A percentile compares a stretch with the other conserved stretches of the same genome.
Evolutionary conservation across 1,140 invertebrate species (phyloP).

Genomic region (Brachionus manjavacas): DNA sequence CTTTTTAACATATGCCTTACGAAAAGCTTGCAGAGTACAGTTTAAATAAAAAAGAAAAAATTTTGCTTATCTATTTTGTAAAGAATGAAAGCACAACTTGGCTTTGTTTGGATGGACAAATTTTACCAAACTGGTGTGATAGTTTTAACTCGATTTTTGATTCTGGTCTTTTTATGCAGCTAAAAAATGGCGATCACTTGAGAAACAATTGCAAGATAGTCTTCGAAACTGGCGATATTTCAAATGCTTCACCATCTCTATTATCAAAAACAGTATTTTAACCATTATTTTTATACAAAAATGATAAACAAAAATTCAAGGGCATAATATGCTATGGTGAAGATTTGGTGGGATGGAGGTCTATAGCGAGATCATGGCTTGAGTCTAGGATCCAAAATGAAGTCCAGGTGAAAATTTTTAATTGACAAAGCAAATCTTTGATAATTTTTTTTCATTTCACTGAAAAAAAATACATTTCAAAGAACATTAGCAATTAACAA

Average conservation of each 20-base stretch:
- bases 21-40: constrained; percentile 54
- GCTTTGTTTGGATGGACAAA: constrained; percentile 54
- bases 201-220: constrained; percentile 54
- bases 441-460: background rate
- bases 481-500: background rate
- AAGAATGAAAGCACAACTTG: constrained; percentile 57
- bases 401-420: constrained; percentile 51
- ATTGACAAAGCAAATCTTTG: background rate
- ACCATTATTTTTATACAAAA: background rate
- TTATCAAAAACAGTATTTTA: constrained; percentile 52
- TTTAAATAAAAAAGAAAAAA: background rate
- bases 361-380: constrained; percentile 55
- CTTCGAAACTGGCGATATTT: constrained; percentile 55
- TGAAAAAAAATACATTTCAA: background rate
- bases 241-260: constrained; percentile 51
- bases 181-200: constrained; percentile 55
- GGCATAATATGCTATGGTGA: constrained; percentile 55
- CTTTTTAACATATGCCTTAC: constrained; percentile 53
- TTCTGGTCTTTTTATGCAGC: constrained; percentile 50
- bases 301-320: background rate
- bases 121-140: constrained; percentile 53
- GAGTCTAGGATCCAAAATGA: constrained; percentile 53
- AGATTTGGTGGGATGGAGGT: constrained; percentile 55
- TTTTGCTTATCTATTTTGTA: background rate
- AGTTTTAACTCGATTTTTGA: constrained; percentile 51